Base-by-base conservation (phyloP, 1,140 invertebrate species). In the Caenorhabditis inopinata region DNA sequence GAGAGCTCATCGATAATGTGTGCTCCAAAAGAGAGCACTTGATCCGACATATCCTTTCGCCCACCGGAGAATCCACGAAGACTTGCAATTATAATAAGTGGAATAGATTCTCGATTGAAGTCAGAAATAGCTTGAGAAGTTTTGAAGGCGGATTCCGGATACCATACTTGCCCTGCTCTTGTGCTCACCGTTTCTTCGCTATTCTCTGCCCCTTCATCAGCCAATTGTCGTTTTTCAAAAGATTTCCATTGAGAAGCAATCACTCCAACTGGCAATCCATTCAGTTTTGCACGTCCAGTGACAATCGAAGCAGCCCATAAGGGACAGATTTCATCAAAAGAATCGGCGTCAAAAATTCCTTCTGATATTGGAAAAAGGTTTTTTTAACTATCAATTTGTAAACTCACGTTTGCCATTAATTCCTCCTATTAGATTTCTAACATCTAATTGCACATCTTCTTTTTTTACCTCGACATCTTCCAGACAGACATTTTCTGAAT, bases 51-150 rank as follows among this genome's bases (percentile, higher is more conserved):
- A 88, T 68, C 95, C 92, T 99, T 99, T 94, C 98, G 97, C 82
- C 97, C 97, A 35, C 96, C 96, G 82, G 96, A 98, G 89, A 99
- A 99, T 14, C 97, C 97, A 90, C 97, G 92, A 96, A 97, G 99
- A 90, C 99, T 99, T 21, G 97, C 97, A 90, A 99, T 97, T 25
- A 99, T 95, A 35, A 99, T 93, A 18, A 99, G 91, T 0, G 97
- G 97, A 5, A 99, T 90, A 83, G 94, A 93, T 91, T 99, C 97
- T 62, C 92, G 92, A 35, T 93, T 93, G 89, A 99, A 99, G 90
- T 99, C 96, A 89, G 94, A 93, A 82, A 99, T 98, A 1, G 94
- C 95, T 88, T 98, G 95, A 0, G 96, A 93, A 0, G 96, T 98
- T 90, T 88, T 88, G 82, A 88, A 89, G 0, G 97, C 94, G 0